Conservation (phyloP, 2,888 invertebrate genomes). For the Himalopsyche tibetana region DNA sequence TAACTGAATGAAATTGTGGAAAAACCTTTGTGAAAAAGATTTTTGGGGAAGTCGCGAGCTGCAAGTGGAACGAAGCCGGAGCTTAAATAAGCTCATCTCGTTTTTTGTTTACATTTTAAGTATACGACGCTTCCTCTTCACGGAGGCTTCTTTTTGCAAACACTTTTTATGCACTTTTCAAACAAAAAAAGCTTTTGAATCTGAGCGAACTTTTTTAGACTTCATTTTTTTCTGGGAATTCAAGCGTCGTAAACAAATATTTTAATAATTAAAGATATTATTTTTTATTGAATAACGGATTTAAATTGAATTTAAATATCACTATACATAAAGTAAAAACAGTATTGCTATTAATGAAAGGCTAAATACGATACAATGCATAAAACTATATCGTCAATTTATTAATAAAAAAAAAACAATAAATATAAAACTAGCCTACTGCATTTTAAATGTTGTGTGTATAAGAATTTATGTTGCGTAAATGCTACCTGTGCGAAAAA, state of each 20-base stretch:
- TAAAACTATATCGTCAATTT: too few species aligned
- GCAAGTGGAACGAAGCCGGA: slow-evolving; percentile 35
- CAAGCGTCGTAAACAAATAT: not conserved
- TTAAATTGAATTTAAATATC: too few species aligned
- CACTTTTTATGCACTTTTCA: slow-evolving; percentile 29
- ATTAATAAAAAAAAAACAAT: too few species aligned
- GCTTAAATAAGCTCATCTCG: slow-evolving; percentile 43
- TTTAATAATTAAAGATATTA: not conserved
- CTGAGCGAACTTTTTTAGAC: slow-evolving; percentile 10
- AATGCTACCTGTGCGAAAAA: too few species aligned
- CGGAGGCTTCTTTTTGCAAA: slow-evolving; percentile 19
- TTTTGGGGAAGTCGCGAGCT: slow-evolving; percentile 31
- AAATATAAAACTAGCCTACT: too few species aligned
- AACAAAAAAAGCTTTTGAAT: slow-evolving; percentile 23
- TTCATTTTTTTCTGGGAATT: not conserved
- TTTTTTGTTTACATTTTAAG: slow-evolving; percentile 43
- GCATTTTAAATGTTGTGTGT: too few species aligned
- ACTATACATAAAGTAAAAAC: too few species aligned
- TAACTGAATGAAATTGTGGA: slow-evolving; percentile 29
- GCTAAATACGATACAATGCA: too few species aligned
- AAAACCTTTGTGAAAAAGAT: slow-evolving; percentile 1
- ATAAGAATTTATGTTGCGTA: too few species aligned
- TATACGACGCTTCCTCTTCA: slow-evolving; percentile 39
- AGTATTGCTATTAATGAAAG: too few species aligned
- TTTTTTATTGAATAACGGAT: too few species aligned